phyloP scores from a whole-genome alignment of 2,113 vertebrate genomes.

The Haemorhous mexicanus region DNA sequence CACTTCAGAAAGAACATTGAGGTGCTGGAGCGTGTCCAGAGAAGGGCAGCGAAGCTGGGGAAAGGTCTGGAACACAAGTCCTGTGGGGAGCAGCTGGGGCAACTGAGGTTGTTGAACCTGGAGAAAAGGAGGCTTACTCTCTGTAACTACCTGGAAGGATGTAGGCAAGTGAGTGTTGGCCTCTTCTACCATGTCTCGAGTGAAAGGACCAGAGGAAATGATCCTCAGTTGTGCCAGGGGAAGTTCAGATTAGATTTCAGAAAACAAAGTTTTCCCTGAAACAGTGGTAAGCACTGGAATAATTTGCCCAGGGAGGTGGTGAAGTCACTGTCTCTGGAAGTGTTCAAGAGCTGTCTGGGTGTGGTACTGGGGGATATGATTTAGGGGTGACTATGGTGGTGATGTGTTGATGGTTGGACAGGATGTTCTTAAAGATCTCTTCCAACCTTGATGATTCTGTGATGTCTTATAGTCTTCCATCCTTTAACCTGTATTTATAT shows the following conservation, averaged over 20 bases:
- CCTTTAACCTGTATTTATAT: neutral
- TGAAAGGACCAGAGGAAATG: neutral
- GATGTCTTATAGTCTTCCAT: neutral
- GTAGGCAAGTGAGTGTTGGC: no score
- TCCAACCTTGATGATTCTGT: neutral
- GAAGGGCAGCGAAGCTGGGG: fast-evolving
- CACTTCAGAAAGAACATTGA: neutral
- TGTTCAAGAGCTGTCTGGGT: neutral
- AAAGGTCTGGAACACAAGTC: neutral
- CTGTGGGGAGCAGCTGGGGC: neutral
- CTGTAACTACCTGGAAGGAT: neutral
- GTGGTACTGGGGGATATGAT: neutral
- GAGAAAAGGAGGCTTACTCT: no score
- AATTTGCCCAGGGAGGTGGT: neutral
- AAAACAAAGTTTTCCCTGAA: neutral
- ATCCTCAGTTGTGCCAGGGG: neutral
- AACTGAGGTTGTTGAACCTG: neutral
- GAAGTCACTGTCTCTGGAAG: neutral
- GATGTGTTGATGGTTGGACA: neutral
- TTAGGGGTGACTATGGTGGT: neutral
- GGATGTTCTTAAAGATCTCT: neutral
- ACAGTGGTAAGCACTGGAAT: neutral
- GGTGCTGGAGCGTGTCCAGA: neutral
- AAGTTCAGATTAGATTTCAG: neutral
- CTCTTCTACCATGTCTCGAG: neutral